These are phyloP conservation scores for Caenorhabditis sulstoni DNA, from an alignment of 2,888 invertebrate species.

Conservation along the genomic window DNA sequence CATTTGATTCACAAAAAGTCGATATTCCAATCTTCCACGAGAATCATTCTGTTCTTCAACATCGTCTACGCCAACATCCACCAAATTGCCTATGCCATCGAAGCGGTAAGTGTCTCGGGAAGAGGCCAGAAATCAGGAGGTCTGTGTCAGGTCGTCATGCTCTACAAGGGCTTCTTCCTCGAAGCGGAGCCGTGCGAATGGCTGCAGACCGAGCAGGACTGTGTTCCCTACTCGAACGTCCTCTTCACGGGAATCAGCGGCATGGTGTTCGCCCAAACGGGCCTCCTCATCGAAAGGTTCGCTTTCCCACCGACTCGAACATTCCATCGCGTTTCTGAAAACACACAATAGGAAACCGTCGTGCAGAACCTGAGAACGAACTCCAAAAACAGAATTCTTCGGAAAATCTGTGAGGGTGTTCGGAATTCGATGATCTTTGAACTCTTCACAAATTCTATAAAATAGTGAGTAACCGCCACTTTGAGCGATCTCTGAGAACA, in stretches of 20 bases:
- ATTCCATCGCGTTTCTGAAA: not conserved
- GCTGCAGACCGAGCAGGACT: conserved; percentile 19
- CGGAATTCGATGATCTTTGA: too few species aligned
- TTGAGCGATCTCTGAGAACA: too few species aligned
- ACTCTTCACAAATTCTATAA: too few species aligned
- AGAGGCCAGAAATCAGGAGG: not conserved
- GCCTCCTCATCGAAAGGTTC: conserved; percentile 33
- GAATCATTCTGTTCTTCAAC: conserved; percentile 23
- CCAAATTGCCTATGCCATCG: conserved; percentile 21
- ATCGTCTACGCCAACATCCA: conserved; percentile 21
- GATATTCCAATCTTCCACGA: conserved; percentile 40
- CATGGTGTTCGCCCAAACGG: conserved; percentile 38
- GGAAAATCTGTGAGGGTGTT: too few species aligned
- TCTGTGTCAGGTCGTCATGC: conserved; percentile 10
- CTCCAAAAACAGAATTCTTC: too few species aligned
- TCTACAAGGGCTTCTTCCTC: conserved; percentile 34
- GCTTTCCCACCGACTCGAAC: not conserved
- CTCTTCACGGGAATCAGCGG: conserved; percentile 24
- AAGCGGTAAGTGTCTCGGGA: not conserved
- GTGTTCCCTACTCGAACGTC: conserved; percentile 7
- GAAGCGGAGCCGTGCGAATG: conserved; percentile 2
- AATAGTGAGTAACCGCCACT: too few species aligned
- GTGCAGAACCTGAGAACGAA: too few species aligned
- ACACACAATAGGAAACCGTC: too few species aligned
- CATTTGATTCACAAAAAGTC: conserved; percentile 24